A percentile compares a stretch with the other conserved stretches of the same genome.
phyloP scores from a whole-genome alignment of 2,113 vertebrate species.

The Chascanopsetta lugubris region DNA sequence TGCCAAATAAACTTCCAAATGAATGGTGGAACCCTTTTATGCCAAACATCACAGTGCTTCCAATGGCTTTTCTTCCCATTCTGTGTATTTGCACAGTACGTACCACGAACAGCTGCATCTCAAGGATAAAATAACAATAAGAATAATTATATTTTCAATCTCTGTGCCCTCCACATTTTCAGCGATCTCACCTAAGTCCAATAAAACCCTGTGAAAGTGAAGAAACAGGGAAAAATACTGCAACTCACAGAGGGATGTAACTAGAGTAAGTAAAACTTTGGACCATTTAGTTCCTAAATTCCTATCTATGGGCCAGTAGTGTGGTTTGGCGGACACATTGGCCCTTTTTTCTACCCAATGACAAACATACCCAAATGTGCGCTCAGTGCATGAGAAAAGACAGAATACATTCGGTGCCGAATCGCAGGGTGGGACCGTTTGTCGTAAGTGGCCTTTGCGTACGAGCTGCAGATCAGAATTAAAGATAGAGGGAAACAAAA shows the following conservation, averaged over 20 bases:
- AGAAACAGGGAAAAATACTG: slow-evolving; percentile 51
- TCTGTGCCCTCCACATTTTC: slow-evolving; percentile 5
- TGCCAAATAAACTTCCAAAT: no score
- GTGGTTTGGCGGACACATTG: slow-evolving; percentile 62
- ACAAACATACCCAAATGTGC: slow-evolving; percentile 60
- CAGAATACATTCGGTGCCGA: slow-evolving; percentile 39
- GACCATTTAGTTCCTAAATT: slow-evolving; percentile 64
- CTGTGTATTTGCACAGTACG: no score
- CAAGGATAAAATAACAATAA: neutral
- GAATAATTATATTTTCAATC: slow-evolving; percentile 7
- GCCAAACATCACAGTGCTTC: no score
- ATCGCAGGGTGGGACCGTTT: slow-evolving; percentile 25
- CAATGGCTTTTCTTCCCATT: no score
- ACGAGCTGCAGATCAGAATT: slow-evolving; percentile 15
- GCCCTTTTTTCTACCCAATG: slow-evolving; percentile 36
- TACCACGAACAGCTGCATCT: neutral
- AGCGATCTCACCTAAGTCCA: slow-evolving; percentile 27
- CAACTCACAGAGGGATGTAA: slow-evolving; percentile 52
- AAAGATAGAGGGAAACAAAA: slow-evolving; percentile 1
- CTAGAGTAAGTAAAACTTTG: slow-evolving; percentile 64
- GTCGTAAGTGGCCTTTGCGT: slow-evolving; percentile 22
- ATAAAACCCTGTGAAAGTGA: slow-evolving; percentile 29
- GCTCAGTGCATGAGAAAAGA: slow-evolving; percentile 44
- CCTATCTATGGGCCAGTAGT: slow-evolving; percentile 67
- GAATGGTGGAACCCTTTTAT: no score